Evolutionary conservation across 2,797 vertebrate genomes (phyloP).

Genomic region (Rhinoraja longicauda): DNA sequence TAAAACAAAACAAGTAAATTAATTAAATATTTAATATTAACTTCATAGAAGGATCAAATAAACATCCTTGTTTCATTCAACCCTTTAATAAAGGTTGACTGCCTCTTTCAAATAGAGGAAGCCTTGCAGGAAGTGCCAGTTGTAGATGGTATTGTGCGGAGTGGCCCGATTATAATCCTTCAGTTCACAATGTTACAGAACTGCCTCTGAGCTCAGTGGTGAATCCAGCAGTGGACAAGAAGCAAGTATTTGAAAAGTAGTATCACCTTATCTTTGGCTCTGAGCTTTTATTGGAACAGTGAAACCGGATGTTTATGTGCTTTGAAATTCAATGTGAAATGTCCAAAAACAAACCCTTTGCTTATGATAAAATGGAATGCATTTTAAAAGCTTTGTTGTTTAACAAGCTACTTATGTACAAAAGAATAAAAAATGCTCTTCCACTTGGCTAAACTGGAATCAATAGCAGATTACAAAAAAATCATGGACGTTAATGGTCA

Average conservation of each 20-base stretch:
- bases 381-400: not conserved
- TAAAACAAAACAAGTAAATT: too few species aligned
- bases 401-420: not conserved
- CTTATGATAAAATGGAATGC: not conserved
- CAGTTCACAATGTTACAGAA: too few species aligned
- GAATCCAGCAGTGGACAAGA: too few species aligned
- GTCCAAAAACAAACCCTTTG: not conserved
- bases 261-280: not conserved
- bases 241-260: not conserved
- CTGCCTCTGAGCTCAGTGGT: too few species aligned
- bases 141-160: too few species aligned
- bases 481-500: not conserved
- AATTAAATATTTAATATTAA: too few species aligned
- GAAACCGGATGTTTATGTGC: not conserved
- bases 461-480: not conserved
- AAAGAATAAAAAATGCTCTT: not conserved
- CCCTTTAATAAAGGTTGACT: too few species aligned
- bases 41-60: too few species aligned
- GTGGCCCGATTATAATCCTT: too few species aligned
- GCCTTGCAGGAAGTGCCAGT: too few species aligned
- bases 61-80: too few species aligned
- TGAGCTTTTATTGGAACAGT: not conserved
- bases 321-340: not conserved
- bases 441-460: not conserved
- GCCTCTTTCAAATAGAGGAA: too few species aligned